Evolutionary conservation across 2,797 vertebrate species (phyloP), one percentile per base, ranked within the genome.

Genomic region (Sebastes vulpes): DNA sequence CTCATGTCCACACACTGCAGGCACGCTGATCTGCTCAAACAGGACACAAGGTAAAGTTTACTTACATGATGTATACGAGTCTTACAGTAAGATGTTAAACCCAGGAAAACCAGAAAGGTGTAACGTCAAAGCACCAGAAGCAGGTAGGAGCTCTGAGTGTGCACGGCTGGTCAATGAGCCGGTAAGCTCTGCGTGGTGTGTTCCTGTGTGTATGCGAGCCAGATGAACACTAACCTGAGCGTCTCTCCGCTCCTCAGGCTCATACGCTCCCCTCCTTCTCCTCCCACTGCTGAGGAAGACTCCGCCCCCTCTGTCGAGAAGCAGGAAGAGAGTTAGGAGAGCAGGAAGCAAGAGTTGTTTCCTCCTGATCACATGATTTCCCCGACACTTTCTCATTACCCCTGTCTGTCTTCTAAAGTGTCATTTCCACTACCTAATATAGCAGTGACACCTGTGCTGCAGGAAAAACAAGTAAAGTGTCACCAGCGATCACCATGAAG

Each of bases 181-280:
- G 31, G 52, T 64, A 14, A 69, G 68, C 8, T 21, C 11, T 54
- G 11, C 1, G 80, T 9, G 12, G 21, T 52, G 65, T n/a, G 50
- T 6, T 21, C 46, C 53, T 56, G 31, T 58, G 75, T 71, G 80
- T 20, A 28, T 1, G 61, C 9, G 7, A 81, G 63, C 35, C 63
- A 81, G 84, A 73, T 69, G 83, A 85, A 65, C 65, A 85, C 77
- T 54, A 86, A 93, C 86, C 92, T 92, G 89, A 80, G 70, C 14
- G 65, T 58, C 79, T 76, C 29, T 65, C 65, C 56, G 52, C 79
- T 83, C 50, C 66, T 79, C 32, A 26, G 59, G 14, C 68, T 85
- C 32, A 75, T 79, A 59, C 18, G 11, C 65, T 74, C 50, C 25
- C 86, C 87, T 50, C 18, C 18, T n/a, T 5, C 46, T 48, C 46